These are phyloP conservation scores for Atopsyche davidsoni DNA, from an alignment of 1,140 invertebrate genomes.

Conservation along the genomic window DNA sequence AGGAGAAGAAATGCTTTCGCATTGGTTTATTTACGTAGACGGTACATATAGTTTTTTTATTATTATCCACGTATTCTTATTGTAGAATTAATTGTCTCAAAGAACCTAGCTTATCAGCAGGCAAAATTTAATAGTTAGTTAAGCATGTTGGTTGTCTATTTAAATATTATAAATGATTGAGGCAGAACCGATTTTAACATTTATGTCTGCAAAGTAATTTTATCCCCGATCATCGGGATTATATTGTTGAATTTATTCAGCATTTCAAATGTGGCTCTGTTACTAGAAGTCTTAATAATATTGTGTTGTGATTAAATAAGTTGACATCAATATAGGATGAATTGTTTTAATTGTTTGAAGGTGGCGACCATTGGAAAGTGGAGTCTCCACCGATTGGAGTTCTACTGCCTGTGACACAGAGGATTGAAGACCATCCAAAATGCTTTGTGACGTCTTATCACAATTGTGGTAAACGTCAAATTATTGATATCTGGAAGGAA, in stretches of 20 bases:
- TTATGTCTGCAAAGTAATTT: not conserved
- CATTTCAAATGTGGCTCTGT: not conserved
- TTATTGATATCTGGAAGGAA: conserved; percentile 29
- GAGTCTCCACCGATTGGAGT: conserved; percentile 34
- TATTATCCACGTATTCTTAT: not conserved
- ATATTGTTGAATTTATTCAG: conserved; percentile 2
- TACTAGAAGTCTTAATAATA: not conserved
- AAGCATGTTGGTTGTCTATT: not conserved
- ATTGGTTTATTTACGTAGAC: conserved; percentile 36
- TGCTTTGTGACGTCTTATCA: conserved; percentile 41
- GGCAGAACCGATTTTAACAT: not conserved
- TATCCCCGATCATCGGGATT: not conserved
- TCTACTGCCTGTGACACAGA: conserved; percentile 24
- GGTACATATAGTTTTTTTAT: conserved; percentile 7
- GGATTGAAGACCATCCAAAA: conserved; percentile 31
- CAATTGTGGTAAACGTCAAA: conserved; percentile 34
- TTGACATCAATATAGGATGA: not conserved
- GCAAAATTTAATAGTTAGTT: not conserved
- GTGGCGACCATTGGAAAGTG: conserved; percentile 35
- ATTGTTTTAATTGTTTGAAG: conserved; percentile 11
- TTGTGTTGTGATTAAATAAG: not conserved
- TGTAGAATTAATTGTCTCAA: not conserved
- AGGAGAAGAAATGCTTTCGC: conserved; percentile 33
- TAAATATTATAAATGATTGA: not conserved
- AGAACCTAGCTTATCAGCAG: not conserved